Conservation (phyloP, 1,140 invertebrate genomes). For the Muscidifurax raptorellus region DNA sequence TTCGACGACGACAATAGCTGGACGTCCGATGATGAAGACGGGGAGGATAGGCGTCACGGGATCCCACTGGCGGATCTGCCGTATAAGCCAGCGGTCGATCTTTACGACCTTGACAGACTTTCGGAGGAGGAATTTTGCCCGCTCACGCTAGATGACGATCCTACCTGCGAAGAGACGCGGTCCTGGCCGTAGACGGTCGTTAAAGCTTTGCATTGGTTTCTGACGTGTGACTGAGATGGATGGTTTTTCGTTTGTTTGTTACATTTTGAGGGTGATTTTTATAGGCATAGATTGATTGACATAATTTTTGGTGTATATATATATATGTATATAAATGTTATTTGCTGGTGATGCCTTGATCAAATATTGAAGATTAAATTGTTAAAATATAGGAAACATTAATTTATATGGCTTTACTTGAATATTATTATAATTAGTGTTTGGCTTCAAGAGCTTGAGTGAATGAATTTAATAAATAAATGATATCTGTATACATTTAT, state of each 20-base stretch:
- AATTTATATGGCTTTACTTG: too few relatives aligned
- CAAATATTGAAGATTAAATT: too few relatives aligned
- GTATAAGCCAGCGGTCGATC: slow-evolving; percentile 67
- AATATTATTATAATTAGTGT: too few relatives aligned
- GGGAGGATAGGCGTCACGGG: slow-evolving; percentile 48
- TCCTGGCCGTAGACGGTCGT: slow-evolving; percentile 21
- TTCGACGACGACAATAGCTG: neutral
- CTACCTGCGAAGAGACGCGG: slow-evolving; percentile 19
- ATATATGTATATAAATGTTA: too few relatives aligned
- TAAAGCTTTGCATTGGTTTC: neutral
- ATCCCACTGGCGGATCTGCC: slow-evolving; percentile 66
- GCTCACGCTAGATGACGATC: slow-evolving; percentile 67
- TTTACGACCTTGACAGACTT: slow-evolving; percentile 66
- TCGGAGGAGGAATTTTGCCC: slow-evolving; percentile 71
- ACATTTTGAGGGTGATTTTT: too few relatives aligned
- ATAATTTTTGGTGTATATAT: too few relatives aligned
- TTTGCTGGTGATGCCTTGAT: too few relatives aligned
- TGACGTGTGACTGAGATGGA: neutral
- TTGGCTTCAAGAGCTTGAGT: too few relatives aligned
- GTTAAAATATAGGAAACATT: too few relatives aligned
- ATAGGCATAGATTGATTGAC: too few relatives aligned
- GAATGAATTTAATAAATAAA: too few relatives aligned
- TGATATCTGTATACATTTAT: too few relatives aligned
- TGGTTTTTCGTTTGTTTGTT: neutral
- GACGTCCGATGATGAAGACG: neutral